Evolutionary conservation across 2,888 invertebrate genomes (phyloP).

Genomic region (Leistus spinibarbis): DNA sequence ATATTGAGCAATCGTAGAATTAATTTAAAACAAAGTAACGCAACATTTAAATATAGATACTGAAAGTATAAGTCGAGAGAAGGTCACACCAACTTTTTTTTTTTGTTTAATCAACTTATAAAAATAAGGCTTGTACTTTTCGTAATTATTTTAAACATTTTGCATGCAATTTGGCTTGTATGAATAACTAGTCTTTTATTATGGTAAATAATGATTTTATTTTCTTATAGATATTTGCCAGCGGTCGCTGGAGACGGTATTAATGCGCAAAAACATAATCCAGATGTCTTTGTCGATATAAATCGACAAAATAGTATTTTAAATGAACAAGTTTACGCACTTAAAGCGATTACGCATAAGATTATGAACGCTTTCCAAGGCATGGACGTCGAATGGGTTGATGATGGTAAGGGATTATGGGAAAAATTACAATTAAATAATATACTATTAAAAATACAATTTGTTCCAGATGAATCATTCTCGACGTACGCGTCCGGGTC

Average conservation of each 20-base stretch:
- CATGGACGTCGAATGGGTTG: conserved; percentile 86
- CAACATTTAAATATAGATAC: too few species aligned
- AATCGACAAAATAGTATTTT: conserved; percentile 54
- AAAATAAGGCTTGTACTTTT: background rate
- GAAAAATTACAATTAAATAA: too few species aligned
- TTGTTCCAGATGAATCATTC: conserved; percentile 60
- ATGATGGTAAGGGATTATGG: conserved; percentile 59
- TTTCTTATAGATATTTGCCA: conserved; percentile 64
- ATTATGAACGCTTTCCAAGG: conserved; percentile 90
- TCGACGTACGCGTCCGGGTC: conserved; percentile 67
- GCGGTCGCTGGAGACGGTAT: conserved; percentile 70
- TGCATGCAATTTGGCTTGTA: background rate
- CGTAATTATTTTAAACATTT: too few species aligned
- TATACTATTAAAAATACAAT: too few species aligned
- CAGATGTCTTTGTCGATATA: conserved; percentile 62
- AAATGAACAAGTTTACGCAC: conserved; percentile 74
- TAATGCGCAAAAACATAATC: conserved; percentile 71
- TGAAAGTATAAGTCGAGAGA: too few species aligned
- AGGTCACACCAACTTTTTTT: too few species aligned
- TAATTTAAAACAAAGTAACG: too few species aligned
- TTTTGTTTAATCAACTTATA: background rate
- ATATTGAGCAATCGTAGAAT: too few species aligned
- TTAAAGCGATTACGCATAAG: conserved; percentile 79
- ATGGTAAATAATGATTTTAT: conserved; percentile 25
- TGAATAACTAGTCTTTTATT: conserved; percentile 11